These are phyloP conservation scores for Triplophysa dalaica DNA, from an alignment of 2,113 vertebrate species.

Conservation along the genomic window DNA sequence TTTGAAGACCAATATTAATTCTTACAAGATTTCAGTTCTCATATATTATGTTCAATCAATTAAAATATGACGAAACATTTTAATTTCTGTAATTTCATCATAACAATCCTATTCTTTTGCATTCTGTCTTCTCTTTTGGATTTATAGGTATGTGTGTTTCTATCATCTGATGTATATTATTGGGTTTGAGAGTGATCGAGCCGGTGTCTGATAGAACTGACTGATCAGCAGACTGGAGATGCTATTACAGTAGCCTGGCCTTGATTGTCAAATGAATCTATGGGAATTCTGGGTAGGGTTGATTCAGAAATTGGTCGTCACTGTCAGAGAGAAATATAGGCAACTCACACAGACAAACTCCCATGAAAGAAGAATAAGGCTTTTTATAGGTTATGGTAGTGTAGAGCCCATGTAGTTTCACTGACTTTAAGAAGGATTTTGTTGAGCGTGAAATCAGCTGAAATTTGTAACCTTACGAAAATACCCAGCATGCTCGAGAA, in stretches of 20 bases:
- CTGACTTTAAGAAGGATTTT: not conserved
- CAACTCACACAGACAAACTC: not conserved
- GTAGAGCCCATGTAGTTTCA: not conserved
- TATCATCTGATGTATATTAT: conserved; percentile 12
- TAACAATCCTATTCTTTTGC: not conserved
- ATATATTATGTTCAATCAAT: too few relatives aligned
- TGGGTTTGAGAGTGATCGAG: not conserved
- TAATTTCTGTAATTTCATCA: too few relatives aligned
- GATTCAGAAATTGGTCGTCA: not conserved
- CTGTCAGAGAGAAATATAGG: not conserved
- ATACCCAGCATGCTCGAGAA: not conserved
- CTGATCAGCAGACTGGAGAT: conserved; percentile 30
- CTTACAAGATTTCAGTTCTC: too few relatives aligned
- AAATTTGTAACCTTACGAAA: not conserved
- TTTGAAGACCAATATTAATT: too few relatives aligned
- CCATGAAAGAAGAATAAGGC: not conserved
- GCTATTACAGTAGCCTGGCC: conserved; percentile 26
- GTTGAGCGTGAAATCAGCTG: conserved; percentile 25
- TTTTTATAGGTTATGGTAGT: not conserved
- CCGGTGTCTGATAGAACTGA: conserved; percentile 30
- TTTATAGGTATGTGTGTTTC: not conserved
- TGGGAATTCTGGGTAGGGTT: conserved; percentile 20
- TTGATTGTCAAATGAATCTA: conserved; percentile 32
- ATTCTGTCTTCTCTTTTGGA: not conserved
- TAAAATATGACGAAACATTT: too few relatives aligned